Evolutionary conservation across 2,888 invertebrate genomes (phyloP).

Genomic region (Lepidocyrtinus sp.): DNA sequence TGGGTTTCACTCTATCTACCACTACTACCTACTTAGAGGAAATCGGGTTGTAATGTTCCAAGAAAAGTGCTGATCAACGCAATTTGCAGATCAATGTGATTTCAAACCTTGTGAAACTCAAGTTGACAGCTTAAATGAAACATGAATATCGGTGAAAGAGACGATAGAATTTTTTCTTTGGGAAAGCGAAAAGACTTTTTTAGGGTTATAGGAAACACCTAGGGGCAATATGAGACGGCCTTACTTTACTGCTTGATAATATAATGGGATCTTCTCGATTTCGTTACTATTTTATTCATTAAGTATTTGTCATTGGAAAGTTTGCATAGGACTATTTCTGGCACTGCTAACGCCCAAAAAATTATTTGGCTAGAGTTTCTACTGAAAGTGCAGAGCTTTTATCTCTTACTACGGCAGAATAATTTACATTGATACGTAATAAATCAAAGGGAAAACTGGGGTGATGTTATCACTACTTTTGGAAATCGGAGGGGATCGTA

Average conservation of each 20-base stretch:
- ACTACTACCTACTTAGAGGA: not conserved
- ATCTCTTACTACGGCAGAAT: not conserved
- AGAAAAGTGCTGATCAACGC: not conserved
- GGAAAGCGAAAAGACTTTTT: not conserved
- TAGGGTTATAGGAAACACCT: no score
- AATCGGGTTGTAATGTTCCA: no score
- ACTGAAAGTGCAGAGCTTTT: not conserved
- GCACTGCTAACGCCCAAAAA: not conserved
- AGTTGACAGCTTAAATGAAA: not conserved
- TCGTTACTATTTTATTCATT: not conserved
- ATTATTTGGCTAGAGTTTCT: not conserved
- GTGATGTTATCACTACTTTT: conserved; percentile 23
- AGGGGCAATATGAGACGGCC: not conserved
- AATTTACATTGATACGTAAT: conserved; percentile 43
- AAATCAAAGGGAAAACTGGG: conserved; percentile 42
- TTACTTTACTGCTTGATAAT: no score
- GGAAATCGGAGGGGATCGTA: not conserved
- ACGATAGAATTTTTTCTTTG: no score
- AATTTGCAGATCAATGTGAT: not conserved
- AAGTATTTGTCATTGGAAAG: not conserved
- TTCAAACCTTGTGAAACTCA: not conserved
- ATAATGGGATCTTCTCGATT: not conserved
- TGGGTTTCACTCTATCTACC: not conserved
- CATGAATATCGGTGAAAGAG: not conserved
- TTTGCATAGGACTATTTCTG: not conserved